These are phyloP conservation scores for Xiphydria camelus DNA, from an alignment of 2,888 invertebrate species.

Conservation along the genomic window DNA sequence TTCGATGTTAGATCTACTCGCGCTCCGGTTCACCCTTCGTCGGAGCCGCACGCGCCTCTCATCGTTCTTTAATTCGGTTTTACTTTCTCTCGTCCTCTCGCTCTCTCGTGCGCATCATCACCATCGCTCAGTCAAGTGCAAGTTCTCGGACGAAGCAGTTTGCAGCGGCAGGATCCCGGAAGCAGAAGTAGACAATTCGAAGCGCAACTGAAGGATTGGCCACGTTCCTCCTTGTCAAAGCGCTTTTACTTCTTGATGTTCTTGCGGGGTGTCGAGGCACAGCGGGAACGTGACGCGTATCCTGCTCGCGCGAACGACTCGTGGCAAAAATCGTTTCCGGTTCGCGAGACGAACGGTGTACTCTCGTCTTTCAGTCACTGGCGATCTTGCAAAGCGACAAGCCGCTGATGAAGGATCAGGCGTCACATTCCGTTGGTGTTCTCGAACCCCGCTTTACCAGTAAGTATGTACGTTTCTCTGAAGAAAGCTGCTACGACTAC, in stretches of 20 bases:
- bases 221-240: no score
- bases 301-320: constrained; percentile 2
- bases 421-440: neutral
- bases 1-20: neutral
- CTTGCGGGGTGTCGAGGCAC: neutral
- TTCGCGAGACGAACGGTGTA: constrained; percentile 15
- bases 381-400: constrained; percentile 12
- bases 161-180: constrained; percentile 22
- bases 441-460: no score
- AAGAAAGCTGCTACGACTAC: neutral
- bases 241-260: no score
- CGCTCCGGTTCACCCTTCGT: neutral
- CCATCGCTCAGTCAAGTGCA: neutral
- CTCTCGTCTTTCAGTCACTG: constrained; percentile 22
- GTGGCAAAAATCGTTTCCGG: constrained; percentile 4
- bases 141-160: constrained; percentile 6
- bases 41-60: neutral
- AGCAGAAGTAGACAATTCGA: constrained; percentile 38
- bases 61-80: neutral
- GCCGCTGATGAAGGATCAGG: no score
- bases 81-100: neutral
- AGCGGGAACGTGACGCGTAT: no score
- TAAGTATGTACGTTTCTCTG: neutral
- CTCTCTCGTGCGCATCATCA: neutral
- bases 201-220: constrained; percentile 33